Evolutionary conservation across 2,797 vertebrate species (phyloP), one percentile per base, ranked within the genome.

Genomic region (Channallabes apus): DNA sequence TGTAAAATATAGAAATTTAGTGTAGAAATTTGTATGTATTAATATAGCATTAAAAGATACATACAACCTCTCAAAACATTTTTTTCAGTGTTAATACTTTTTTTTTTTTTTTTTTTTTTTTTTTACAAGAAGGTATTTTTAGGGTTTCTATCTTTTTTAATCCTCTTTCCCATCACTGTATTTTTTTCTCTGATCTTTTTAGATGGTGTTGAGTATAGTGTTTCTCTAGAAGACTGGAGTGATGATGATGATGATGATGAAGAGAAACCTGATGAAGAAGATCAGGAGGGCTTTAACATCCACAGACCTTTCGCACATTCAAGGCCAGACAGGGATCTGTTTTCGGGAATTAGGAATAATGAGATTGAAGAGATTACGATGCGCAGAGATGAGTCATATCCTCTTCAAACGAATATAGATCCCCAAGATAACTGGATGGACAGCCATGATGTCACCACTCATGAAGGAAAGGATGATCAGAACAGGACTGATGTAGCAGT

Each of bases 271-370:
- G 87, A 82, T 0, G 87, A 82, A 0, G 82, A 88, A 46, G 90
- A 76, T 67, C 71, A 64, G 20, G 62, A 46, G 32, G 89, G 64
- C 72, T 84, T 77, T 81, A 54, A 4, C 59, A 38, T 85, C 75
- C 81, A 65, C 32, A 86, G 29, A 32, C 84, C 73, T 59, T 67
- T 82, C 83, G 80, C 41, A 22, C 81, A 88, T 67, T 84, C 11
- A 76, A 80, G 75, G 0, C 86, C 88, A 0, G 88, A 29, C 73
- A 88, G 88, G 77, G 90, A 89, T 22, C 78, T 71, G 22, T 88
- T 88, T 24, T 69, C 56, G 35, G 90, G 91, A 46, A 83, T 87
- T 89, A 87, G 82, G 0, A 90, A 93, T 85, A 92, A 93, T 35
- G 91, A 93, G 0, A 88, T 76, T 3, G 90, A 92, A n/a, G 89